These are phyloP conservation scores for Phenganax marumi DNA, from an alignment of 92 coral and sea anemone species.

Conservation along the genomic window DNA sequence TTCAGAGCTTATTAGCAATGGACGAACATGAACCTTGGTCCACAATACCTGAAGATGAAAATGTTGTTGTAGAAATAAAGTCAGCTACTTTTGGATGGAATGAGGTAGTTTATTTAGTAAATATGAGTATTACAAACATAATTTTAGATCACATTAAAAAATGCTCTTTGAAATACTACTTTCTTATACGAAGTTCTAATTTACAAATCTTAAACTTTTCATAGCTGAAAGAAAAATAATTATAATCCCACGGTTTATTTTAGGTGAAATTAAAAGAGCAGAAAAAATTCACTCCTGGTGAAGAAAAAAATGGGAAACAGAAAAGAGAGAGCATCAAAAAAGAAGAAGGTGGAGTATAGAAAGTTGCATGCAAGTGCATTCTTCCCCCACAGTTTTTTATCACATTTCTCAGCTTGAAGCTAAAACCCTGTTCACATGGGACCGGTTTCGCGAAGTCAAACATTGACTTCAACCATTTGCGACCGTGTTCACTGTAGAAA, in stretches of 20 bases:
- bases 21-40: constrained; percentile 37
- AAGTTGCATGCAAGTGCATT: too few species aligned
- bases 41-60: constrained; percentile 29
- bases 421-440: too few species aligned
- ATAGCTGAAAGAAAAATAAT: too few species aligned
- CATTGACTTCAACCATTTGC: too few species aligned
- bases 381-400: too few species aligned
- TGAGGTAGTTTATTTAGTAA: constrained; percentile 4
- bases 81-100: constrained; percentile 42
- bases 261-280: constrained; percentile 30
- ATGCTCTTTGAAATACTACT: too few species aligned
- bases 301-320: background rate
- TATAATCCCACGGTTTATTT: background rate
- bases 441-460: too few species aligned
- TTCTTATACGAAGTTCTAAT: too few species aligned
- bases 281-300: background rate
- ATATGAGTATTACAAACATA: background rate
- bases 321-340: background rate
- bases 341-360: background rate
- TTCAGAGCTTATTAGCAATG: constrained; percentile 37
- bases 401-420: too few species aligned
- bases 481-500: too few species aligned
- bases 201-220: too few species aligned
- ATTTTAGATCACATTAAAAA: background rate
- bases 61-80: constrained; percentile 31